phyloP scores from a whole-genome alignment of 2,113 vertebrate species.

The Larimichthys polyactis region DNA sequence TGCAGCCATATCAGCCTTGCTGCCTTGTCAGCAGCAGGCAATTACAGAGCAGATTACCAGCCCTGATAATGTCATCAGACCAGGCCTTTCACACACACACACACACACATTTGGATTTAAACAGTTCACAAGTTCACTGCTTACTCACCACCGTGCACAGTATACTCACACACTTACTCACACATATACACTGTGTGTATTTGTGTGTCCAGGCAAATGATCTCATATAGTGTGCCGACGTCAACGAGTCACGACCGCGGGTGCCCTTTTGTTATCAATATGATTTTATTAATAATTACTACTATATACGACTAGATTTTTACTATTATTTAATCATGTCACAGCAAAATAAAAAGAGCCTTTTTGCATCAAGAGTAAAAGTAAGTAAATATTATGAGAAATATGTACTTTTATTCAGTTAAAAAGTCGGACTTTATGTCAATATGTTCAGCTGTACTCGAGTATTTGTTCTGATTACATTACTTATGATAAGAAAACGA shows the following conservation, averaged over 20 bases:
- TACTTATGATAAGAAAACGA: too few relatives aligned
- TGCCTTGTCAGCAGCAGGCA: constrained; percentile 67
- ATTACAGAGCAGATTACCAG: constrained; percentile 71
- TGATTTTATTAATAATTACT: neutral
- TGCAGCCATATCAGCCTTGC: constrained; percentile 50
- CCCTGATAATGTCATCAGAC: constrained; percentile 68
- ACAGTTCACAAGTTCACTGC: constrained; percentile 20
- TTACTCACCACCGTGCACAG: constrained; percentile 12
- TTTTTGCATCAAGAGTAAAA: too few relatives aligned
- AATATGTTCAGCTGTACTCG: too few relatives aligned
- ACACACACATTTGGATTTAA: neutral
- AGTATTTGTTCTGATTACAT: too few relatives aligned
- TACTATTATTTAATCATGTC: too few relatives aligned
- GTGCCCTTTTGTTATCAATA: neutral
- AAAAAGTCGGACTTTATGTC: too few relatives aligned
- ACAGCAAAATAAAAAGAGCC: too few relatives aligned
- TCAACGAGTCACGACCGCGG: neutral
- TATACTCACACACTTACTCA: neutral
- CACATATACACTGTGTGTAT: neutral
- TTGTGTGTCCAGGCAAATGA: neutral
- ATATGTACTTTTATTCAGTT: too few relatives aligned
- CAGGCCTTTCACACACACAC: constrained; percentile 8
- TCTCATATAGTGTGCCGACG: neutral
- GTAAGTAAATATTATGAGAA: too few relatives aligned
- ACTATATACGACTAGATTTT: too few relatives aligned